Percentiles rank a stretch among this genome's conserved stretches.
phyloP scores from a whole-genome alignment of 2,113 vertebrate genomes.

The Cairina moschata region DNA sequence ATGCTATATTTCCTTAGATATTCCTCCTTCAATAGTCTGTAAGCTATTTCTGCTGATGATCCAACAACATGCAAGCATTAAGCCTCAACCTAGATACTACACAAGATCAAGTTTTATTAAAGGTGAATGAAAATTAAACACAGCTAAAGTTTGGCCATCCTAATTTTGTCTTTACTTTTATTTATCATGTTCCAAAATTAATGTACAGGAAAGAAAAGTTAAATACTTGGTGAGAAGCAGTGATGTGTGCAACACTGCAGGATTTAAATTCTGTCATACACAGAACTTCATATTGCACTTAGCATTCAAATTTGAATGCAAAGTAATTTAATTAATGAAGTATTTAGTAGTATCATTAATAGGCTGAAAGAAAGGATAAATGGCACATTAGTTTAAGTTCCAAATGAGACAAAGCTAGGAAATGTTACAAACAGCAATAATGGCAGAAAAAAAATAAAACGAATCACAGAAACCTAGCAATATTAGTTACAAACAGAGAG shows the following conservation, averaged over 20 bases:
- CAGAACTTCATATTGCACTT: neutral
- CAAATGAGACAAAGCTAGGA: neutral
- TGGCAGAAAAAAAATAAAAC: neutral
- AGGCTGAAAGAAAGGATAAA: neutral
- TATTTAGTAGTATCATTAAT: constrained; percentile 23
- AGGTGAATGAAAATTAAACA: neutral
- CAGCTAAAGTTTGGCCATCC: neutral
- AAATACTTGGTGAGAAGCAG: neutral
- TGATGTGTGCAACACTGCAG: neutral
- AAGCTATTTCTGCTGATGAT: neutral
- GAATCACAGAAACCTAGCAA: neutral
- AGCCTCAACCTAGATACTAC: neutral
- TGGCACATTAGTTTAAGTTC: neutral
- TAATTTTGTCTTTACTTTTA: neutral
- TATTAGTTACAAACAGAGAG: neutral
- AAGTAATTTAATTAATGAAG: neutral
- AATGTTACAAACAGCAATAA: neutral
- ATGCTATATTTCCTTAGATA: neutral
- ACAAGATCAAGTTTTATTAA: neutral
- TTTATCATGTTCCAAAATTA: neutral
- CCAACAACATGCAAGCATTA: neutral
- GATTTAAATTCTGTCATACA: neutral
- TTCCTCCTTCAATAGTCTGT: neutral
- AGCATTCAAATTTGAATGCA: neutral
- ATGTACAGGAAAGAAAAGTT: neutral